Percentiles rank a stretch among this genome's conserved stretches.
Conservation (phyloP, 2,797 vertebrate species). For the Periparus ater region DNA sequence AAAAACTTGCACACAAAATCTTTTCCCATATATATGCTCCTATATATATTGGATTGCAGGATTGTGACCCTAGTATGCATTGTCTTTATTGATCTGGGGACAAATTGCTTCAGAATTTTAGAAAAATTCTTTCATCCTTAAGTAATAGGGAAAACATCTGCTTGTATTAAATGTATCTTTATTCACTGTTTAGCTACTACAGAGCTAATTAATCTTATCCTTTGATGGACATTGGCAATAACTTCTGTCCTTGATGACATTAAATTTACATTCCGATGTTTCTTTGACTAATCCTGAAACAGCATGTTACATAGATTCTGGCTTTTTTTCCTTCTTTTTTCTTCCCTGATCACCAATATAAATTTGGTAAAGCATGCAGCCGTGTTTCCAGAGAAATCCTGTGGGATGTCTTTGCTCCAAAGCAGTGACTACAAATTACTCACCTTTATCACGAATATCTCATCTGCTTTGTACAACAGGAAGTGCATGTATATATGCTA, state of each 20-base stretch:
- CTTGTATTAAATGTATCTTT: background rate
- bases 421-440: background rate
- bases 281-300: background rate
- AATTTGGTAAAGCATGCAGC: background rate
- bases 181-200: background rate
- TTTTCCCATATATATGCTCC: rapidly evolving
- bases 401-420: background rate
- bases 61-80: background rate
- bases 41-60: background rate
- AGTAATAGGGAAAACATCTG: background rate
- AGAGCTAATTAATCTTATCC: background rate
- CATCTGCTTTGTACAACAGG: background rate
- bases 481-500: rapidly evolving
- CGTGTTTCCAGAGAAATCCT: background rate
- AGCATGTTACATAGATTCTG: background rate
- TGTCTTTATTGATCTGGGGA: background rate
- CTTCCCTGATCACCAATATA: background rate
- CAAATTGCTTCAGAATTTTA: background rate
- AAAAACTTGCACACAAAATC: background rate
- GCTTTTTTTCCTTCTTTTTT: background rate
- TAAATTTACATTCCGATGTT: background rate
- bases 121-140: background rate
- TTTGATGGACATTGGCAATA: background rate
- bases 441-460: rapidly evolving
- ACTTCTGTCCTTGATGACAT: background rate